A percentile compares a stretch with the other conserved stretches of the same genome.
These are phyloP conservation scores for Gymnopithys bicolor DNA, from an alignment of 2,797 vertebrate genomes.

Conservation along the genomic window DNA sequence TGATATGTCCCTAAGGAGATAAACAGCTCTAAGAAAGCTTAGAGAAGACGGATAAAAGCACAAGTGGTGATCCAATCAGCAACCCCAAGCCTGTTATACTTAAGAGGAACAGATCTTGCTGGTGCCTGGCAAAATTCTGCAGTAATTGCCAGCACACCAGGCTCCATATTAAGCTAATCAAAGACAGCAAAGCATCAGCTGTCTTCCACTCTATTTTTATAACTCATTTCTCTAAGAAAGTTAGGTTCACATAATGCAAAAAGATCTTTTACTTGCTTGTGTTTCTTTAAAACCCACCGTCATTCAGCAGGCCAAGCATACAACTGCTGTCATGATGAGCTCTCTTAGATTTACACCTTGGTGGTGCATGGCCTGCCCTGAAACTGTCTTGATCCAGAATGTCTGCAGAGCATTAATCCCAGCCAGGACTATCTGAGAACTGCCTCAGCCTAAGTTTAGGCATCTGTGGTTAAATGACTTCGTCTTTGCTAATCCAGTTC, in stretches of 20 bases:
- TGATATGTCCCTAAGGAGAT: not conserved
- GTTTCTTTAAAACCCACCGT: not conserved
- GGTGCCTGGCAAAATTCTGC: not conserved
- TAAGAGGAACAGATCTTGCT: not conserved
- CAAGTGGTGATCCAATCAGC: not conserved
- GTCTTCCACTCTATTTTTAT: not conserved
- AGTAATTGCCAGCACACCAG: not conserved
- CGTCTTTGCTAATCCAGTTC: not conserved
- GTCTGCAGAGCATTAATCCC: conserved; percentile 18
- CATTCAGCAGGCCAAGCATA: not conserved
- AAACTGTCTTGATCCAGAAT: not conserved
- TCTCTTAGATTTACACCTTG: not conserved
- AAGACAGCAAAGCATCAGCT: not conserved
- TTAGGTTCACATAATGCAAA: not conserved
- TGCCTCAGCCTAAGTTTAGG: not conserved
- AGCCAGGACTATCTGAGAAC: not conserved
- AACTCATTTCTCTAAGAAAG: not conserved
- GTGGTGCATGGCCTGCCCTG: not conserved
- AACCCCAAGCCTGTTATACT: not conserved
- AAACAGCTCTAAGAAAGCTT: not conserved
- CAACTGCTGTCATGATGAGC: not conserved
- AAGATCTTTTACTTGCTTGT: not conserved
- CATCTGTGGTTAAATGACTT: conserved; percentile 26
- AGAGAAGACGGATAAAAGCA: not conserved
- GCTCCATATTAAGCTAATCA: not conserved